Conservation (phyloP, 2,888 invertebrate species). For the Polyommatus iphigenia region DNA sequence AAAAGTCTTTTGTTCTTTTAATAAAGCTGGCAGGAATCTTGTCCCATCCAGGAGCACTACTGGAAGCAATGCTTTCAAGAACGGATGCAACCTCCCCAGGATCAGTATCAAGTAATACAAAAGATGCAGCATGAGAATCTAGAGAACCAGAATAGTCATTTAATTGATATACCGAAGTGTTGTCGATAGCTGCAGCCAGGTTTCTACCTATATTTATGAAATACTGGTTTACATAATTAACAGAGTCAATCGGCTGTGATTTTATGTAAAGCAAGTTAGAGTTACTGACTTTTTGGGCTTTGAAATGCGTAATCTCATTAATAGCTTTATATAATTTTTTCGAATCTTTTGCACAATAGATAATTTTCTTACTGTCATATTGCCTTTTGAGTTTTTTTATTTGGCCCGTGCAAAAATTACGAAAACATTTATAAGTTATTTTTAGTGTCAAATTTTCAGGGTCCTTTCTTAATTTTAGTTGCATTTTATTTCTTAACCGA, state of each 20-base stretch:
- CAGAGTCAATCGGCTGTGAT: neutral
- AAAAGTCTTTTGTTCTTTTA: neutral
- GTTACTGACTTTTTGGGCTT: neutral
- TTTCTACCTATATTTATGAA: slow-evolving; percentile 8
- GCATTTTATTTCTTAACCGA: neutral
- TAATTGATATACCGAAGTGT: neutral
- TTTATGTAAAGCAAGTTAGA: neutral
- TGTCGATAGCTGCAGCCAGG: slow-evolving; percentile 28
- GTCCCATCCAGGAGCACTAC: slow-evolving; percentile 4
- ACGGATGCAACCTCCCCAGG: neutral
- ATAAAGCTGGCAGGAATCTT: slow-evolving; percentile 9
- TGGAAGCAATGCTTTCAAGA: neutral
- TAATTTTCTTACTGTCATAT: slow-evolving; percentile 21
- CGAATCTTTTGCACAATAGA: neutral
- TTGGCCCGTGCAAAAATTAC: neutral
- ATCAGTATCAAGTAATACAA: slow-evolving; percentile 17
- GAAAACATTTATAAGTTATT: slow-evolving; percentile 8
- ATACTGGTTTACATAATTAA: slow-evolving; percentile 18
- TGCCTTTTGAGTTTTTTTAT: neutral
- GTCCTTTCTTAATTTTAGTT: neutral
- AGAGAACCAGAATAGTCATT: neutral
- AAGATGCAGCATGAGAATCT: neutral
- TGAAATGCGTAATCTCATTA: slow-evolving; percentile 1
- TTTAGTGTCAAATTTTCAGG: neutral
- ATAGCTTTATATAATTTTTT: slow-evolving; percentile 18